phyloP scores from a whole-genome alignment of 2,888 invertebrate genomes.

The Mimachlamys varia region DNA sequence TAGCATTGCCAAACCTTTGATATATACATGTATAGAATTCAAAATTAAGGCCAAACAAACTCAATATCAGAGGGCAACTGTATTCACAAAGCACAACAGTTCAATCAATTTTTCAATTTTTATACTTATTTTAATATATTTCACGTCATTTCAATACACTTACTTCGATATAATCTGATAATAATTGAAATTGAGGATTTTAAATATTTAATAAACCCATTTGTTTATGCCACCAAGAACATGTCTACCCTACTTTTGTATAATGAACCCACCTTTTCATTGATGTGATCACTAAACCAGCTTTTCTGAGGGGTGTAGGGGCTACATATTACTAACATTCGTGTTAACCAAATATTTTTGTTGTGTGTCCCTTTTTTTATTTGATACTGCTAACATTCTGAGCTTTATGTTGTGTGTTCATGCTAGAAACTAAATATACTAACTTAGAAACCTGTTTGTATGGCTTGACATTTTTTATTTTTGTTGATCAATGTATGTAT shows the following conservation, averaged over 20 bases:
- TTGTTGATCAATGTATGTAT: no score
- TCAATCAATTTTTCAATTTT: no score
- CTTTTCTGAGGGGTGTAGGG: background rate
- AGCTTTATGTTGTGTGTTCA: background rate
- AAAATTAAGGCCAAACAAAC: background rate
- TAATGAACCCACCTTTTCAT: background rate
- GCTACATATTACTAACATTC: background rate
- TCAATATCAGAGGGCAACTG: background rate
- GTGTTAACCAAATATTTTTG: slow-evolving; percentile 21
- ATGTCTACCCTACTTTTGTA: background rate
- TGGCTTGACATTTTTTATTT: no score
- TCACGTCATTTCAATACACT: no score
- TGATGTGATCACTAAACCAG: background rate
- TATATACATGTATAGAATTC: background rate
- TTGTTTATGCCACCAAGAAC: background rate
- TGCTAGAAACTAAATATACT: no score
- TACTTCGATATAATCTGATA: no score
- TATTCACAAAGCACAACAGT: no score
- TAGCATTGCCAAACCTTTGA: background rate
- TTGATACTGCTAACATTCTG: background rate
- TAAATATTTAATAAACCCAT: no score
- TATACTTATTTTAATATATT: no score
- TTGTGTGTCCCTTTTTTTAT: background rate
- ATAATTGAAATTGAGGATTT: no score
- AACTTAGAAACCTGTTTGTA: no score